Percentiles rank a stretch among this genome's conserved stretches.
Conservation (phyloP, 1,140 invertebrate genomes). For the Subanguina moxae region DNA sequence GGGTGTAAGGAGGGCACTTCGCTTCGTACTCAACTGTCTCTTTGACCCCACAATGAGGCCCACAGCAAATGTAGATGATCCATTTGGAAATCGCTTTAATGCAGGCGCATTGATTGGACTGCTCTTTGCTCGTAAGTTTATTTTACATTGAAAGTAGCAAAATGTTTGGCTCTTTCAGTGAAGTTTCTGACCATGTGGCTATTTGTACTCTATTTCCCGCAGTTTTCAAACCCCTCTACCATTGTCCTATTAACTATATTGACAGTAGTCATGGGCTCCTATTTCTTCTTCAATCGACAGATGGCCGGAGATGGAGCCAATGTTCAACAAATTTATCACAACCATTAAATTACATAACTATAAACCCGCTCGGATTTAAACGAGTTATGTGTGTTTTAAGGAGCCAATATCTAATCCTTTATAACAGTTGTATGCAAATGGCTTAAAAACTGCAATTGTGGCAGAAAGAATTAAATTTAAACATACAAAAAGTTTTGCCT, state of each 20-base stretch:
- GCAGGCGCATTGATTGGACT: conserved; percentile 17
- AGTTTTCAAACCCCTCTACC: conserved; percentile 5
- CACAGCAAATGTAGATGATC: conserved; percentile 16
- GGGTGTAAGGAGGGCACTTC: conserved; percentile 19
- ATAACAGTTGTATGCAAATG: too few relatives aligned
- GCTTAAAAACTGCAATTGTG: too few relatives aligned
- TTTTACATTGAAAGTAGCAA: too few relatives aligned
- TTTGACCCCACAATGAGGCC: conserved; percentile 22
- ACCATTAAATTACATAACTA: too few relatives aligned
- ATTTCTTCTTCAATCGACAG: conserved; percentile 13
- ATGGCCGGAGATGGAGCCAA: not conserved
- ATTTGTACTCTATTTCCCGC: conserved; percentile 20
- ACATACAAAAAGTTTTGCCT: too few relatives aligned
- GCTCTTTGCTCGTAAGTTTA: conserved; percentile 29
- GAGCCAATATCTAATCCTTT: too few relatives aligned
- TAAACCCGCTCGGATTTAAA: too few relatives aligned
- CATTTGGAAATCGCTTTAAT: conserved; percentile 28
- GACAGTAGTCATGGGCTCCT: not conserved
- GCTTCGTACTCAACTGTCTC: conserved; percentile 13
- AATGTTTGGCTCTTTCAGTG: too few relatives aligned
- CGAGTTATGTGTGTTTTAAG: too few relatives aligned
- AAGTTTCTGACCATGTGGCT: conserved; percentile 20
- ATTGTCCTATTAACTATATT: conserved; percentile 4
- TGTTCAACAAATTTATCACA: too few relatives aligned
- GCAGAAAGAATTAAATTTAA: too few relatives aligned